These are phyloP conservation scores for Ashinkailepas kermadecensis DNA, from an alignment of 2,888 invertebrate species.

Conservation along the genomic window DNA sequence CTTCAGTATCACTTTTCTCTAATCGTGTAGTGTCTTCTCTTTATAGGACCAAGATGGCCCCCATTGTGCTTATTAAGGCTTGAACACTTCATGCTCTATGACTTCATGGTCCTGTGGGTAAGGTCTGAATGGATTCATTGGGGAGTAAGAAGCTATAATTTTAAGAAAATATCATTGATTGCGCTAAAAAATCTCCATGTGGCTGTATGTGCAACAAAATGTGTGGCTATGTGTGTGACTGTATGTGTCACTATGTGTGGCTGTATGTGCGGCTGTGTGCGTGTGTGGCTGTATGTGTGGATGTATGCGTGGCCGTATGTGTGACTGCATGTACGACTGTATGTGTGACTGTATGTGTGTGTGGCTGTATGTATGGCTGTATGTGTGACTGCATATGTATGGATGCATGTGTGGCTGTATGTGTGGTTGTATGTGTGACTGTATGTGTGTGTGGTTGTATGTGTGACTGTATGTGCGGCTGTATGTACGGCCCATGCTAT, in stretches of 20 bases:
- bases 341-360: conserved; percentile 17
- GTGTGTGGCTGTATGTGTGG: neutral
- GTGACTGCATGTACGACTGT: neutral
- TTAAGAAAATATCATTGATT: too few species aligned
- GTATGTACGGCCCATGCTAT: neutral
- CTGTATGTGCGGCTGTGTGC: too few species aligned
- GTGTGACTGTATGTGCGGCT: neutral
- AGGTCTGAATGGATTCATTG: too few species aligned
- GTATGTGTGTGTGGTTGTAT: conserved; percentile 4
- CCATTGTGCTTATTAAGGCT: too few species aligned
- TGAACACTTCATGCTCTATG: too few species aligned
- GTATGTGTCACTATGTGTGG: conserved; percentile 26
- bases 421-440: neutral
- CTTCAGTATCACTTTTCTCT: too few species aligned
- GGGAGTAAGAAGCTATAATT: too few species aligned
- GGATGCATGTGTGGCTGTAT: neutral
- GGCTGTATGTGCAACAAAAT: neutral
- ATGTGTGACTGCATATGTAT: neutral
- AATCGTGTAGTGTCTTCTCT: too few species aligned
- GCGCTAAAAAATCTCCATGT: too few species aligned
- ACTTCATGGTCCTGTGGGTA: too few species aligned
- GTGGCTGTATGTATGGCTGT: neutral
- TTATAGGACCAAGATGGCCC: too few species aligned
- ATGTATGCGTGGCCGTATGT: neutral
- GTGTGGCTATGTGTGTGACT: neutral